A percentile compares a stretch with the other conserved stretches of the same genome.
Conservation (phyloP, 2,113 vertebrate species). For the Sorex fumeus region DNA sequence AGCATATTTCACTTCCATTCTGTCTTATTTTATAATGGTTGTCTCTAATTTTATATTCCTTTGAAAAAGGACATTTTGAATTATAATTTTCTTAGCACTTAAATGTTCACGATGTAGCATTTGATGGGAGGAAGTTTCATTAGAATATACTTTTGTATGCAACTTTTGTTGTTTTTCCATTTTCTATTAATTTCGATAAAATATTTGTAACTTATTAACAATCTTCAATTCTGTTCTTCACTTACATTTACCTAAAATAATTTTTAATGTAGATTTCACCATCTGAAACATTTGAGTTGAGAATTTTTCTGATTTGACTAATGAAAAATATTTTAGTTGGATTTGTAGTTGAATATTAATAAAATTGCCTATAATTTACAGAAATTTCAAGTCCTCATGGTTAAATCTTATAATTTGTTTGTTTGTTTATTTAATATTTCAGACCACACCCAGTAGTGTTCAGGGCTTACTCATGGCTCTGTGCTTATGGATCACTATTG, state of each 20-base stretch:
- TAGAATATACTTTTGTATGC: neutral
- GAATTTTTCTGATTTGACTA: neutral
- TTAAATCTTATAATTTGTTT: too few relatives aligned
- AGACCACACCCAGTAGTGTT: too few relatives aligned
- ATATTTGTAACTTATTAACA: neutral
- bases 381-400: neutral
- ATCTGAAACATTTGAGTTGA: neutral
- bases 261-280: neutral
- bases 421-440: too few relatives aligned
- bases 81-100: neutral
- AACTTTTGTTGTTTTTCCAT: too few relatives aligned
- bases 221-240: neutral
- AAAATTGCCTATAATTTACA: neutral
- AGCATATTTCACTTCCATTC: too few relatives aligned
- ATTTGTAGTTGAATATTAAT: neutral
- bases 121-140: neutral
- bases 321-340: neutral
- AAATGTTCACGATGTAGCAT: neutral
- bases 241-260: neutral
- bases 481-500: too few relatives aligned
- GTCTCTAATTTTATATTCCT: neutral
- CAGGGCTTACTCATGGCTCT: too few relatives aligned
- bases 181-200: neutral
- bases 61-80: neutral
- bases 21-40: neutral